Base-by-base conservation (phyloP, 1,140 invertebrate genomes). In the Magallana ariakensis region DNA sequence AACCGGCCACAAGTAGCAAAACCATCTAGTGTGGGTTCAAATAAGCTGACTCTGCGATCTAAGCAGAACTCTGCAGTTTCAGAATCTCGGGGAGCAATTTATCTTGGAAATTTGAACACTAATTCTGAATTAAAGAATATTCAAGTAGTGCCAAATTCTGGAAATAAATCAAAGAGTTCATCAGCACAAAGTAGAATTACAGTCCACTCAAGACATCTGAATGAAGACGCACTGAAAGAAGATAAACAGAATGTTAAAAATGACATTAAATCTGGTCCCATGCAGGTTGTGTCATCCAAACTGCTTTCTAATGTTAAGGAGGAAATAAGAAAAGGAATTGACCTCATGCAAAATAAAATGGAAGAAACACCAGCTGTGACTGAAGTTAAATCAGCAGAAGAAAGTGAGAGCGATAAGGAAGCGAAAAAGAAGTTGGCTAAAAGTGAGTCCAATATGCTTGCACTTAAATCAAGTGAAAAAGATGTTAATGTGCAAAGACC, bases 281-380 rank as follows among this genome's bases (percentile, higher is more conserved):
- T 85, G 80, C 88, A 89, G 19, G 88, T 89, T n/a, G 86, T 87
- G 53, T 87, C 88, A 33, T 85, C 86, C 54, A 85, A 86, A 66
- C 88, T 89, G 54, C 46, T 89, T 11, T 87, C 88, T 53, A 89
- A 89, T 86, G 88, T 89, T 9, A 87, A 82, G 53, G 88, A 86
- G 1, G 88, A 89, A 55, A 80, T 89, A 6, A 66, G 81, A 10
- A 87, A 81, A 57, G 56, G 80, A n/a, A 89, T 66, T 19, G 84
- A 85, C 70, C 16, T 70, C 33, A 15, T 22, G 13, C 16, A 70
- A 33, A 33, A 84, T n/a, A 33, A 16, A 19, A 60, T 9, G 9
- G 82, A 84, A 16, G 57, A 84, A 60, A 84, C 26, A 11, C 16
- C 82, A n/a, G 26, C 10, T 56, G 19, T 54, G 9, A 57, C 8